These are phyloP conservation scores for Catocala fraxini DNA, from an alignment of 2,888 invertebrate genomes.

Conservation along the genomic window DNA sequence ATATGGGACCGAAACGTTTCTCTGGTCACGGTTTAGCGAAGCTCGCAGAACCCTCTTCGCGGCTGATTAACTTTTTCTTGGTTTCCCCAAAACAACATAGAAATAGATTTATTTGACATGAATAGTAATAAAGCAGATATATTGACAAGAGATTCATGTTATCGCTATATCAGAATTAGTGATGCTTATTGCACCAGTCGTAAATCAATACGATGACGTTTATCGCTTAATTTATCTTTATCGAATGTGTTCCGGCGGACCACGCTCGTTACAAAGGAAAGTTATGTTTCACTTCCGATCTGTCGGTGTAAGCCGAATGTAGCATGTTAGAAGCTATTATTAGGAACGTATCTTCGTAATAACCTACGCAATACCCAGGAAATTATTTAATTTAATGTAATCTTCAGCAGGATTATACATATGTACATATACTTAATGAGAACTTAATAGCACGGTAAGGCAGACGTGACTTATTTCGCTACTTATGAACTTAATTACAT, in stretches of 20 bases:
- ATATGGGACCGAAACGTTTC: slow-evolving; percentile 16
- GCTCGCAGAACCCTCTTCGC: slow-evolving; percentile 12
- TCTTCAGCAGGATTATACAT: no score
- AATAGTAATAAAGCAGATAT: slow-evolving; percentile 34
- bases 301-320: slow-evolving; percentile 26
- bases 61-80: slow-evolving; percentile 26
- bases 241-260: slow-evolving; percentile 49
- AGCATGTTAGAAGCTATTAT: slow-evolving; percentile 17
- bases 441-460: neutral
- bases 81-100: slow-evolving; percentile 19
- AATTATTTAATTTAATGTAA: slow-evolving; percentile 3
- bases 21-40: slow-evolving; percentile 11
- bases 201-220: slow-evolving; percentile 59
- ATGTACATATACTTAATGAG: neutral
- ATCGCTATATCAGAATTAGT: slow-evolving; percentile 59
- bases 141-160: slow-evolving; percentile 44
- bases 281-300: slow-evolving; percentile 34
- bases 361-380: slow-evolving; percentile 13
- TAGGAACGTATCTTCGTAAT: slow-evolving; percentile 11
- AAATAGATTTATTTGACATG: slow-evolving; percentile 24
- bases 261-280: slow-evolving; percentile 32
- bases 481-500: no score
- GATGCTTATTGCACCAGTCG: slow-evolving; percentile 51
- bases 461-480: no score
- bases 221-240: slow-evolving; percentile 63